Conservation (phyloP, 2,888 invertebrate genomes). For the Drosophila austrosaltans region DNA sequence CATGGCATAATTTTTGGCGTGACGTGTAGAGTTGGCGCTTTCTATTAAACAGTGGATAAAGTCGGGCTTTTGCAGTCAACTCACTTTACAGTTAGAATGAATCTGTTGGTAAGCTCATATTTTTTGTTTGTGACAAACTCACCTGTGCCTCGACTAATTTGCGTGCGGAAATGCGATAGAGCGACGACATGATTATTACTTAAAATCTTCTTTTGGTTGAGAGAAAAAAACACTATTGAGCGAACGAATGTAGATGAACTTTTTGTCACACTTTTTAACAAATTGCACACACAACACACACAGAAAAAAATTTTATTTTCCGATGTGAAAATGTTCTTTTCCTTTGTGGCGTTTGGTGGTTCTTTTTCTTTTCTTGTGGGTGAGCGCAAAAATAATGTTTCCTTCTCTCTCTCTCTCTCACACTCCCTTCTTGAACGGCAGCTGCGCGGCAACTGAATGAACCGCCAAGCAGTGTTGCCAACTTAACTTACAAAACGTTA, state of each 20-base stretch:
- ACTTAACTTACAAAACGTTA: background rate
- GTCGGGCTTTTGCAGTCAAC: slow-evolving; percentile 16
- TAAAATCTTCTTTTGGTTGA: slow-evolving; percentile 35
- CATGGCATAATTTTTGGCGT: slow-evolving; percentile 64
- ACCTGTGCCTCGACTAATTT: slow-evolving; percentile 88
- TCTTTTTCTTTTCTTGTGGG: slow-evolving; percentile 44
- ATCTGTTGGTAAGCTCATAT: background rate
- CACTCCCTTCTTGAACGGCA: slow-evolving; percentile 64
- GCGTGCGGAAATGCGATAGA: slow-evolving; percentile 87
- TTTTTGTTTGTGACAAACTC: slow-evolving; percentile 57
- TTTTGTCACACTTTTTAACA: slow-evolving; percentile 27
- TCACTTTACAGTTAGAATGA: slow-evolving; percentile 32
- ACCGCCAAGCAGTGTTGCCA: slow-evolving; percentile 29
- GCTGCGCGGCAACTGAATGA: slow-evolving; percentile 75
- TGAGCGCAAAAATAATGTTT: slow-evolving; percentile 58
- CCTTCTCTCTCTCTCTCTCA: slow-evolving; percentile 59
- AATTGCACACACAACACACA: slow-evolving; percentile 67
- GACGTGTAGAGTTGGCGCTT: slow-evolving; percentile 57
- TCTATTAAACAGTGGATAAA: background rate
- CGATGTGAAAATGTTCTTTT: slow-evolving; percentile 71
- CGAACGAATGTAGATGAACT: background rate
- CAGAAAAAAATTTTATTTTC: slow-evolving; percentile 73
- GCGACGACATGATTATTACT: slow-evolving; percentile 86
- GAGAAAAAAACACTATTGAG: slow-evolving; percentile 16
- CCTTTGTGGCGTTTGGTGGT: slow-evolving; percentile 41